phyloP scores from a whole-genome alignment of 2,797 vertebrate species.

The Margarornis squamiger region DNA sequence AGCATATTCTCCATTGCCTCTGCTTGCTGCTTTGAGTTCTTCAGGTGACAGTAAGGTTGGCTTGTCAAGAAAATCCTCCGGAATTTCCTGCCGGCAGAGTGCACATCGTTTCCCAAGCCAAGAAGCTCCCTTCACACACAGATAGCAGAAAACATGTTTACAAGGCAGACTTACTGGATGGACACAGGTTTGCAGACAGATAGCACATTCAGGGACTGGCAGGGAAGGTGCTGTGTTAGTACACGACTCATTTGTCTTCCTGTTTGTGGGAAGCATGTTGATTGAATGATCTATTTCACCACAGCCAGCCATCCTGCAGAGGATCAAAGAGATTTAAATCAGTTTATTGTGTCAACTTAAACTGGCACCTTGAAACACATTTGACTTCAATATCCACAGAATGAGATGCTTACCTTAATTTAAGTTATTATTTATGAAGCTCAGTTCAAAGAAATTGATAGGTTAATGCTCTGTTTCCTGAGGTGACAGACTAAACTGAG shows the following conservation, averaged over 20 bases:
- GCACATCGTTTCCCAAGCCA: conserved; percentile 97
- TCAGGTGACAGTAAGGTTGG: conserved; percentile 92
- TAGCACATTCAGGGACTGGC: conserved; percentile 89
- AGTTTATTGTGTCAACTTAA: background rate
- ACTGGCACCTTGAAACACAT: background rate
- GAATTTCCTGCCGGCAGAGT: conserved; percentile 94
- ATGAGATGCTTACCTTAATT: background rate
- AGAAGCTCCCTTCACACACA: conserved; percentile 97
- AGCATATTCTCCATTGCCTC: conserved; percentile 83
- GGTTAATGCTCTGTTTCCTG: background rate
- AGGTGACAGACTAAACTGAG: background rate
- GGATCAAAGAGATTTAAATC: conserved; percentile 4
- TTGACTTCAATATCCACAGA: background rate
- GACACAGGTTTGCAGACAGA: conserved; percentile 94
- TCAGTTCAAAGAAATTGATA: background rate
- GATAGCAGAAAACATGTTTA: conserved; percentile 94
- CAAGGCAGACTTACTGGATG: conserved; percentile 95
- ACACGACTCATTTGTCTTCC: conserved; percentile 80
- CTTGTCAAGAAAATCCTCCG: conserved; percentile 94
- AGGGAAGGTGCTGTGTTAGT: conserved; percentile 84
- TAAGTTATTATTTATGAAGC: background rate
- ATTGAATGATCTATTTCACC: conserved; percentile 86
- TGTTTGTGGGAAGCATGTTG: conserved; percentile 83
- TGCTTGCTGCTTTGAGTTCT: conserved; percentile 90
- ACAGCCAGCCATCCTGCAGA: conserved; percentile 90